Base-by-base conservation (phyloP, 2,113 vertebrate genomes). In the Dicerorhinus sumatrensis region DNA sequence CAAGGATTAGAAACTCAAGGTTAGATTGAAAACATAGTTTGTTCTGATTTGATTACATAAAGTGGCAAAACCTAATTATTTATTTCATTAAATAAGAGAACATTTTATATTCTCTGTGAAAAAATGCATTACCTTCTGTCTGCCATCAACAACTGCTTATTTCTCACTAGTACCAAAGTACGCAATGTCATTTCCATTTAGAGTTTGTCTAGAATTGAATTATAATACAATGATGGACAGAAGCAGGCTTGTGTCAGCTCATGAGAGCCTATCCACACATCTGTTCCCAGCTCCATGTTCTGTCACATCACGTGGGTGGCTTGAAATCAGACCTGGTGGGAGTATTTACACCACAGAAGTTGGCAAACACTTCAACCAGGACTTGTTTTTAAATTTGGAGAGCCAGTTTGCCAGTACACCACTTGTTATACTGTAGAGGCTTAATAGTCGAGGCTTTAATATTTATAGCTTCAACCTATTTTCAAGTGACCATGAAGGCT, bases 11-110 rank as follows among this genome's bases (percentile, higher is more conserved):
- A 79, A 95, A 89, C 23, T 63, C 42, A 75, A 70, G 79, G 56
- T 96, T 67, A 95, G 86, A 56, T 42, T 79, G 83, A 93, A 87
- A 90, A 87, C 48, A 54, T 20, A 58, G 56, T 79, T 18, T 17
- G 31, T 72, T 97, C 46, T 85, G 46, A 89, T 96, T 94, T 97
- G 85, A 84, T 70, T 85, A 58, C 17, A 54, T 92, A 36, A 96
- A 92, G 36, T 65, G 60, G 54, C 56, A 91, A 93, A 95, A 69
- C 29, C 70, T 70, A 56, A 81, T 42, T 42, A 42, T 42, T 42
- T 42, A 42, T 42, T 69, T 96, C 63, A 16, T 88, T 72, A 94
- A 91, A 65, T 46, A 79, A 94, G 80, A 84, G 39, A 91, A 46
- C 9, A n/a, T 51, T 58, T 92, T 84, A 72, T 65, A 85, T 86